Evolutionary conservation across 2,888 invertebrate species (phyloP).

Genomic region (Ennomos quercinarius): DNA sequence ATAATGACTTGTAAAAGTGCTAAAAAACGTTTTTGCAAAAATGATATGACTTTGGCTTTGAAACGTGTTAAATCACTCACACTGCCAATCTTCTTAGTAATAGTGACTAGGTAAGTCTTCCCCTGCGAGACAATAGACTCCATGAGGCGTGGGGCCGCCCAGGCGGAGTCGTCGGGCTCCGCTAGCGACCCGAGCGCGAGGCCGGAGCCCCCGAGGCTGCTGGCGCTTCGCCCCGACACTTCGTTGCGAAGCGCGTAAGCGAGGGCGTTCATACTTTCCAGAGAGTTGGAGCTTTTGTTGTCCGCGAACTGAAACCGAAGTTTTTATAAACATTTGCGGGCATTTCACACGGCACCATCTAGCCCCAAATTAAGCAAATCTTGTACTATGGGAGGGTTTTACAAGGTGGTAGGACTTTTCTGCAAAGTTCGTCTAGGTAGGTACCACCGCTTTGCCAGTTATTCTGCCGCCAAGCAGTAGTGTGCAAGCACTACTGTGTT

Average conservation of each 20-base stretch:
- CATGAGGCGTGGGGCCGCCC: conserved; percentile 70
- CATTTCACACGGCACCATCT: no score
- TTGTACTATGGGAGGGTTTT: no score
- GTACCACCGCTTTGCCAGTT: no score
- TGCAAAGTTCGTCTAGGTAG: no score
- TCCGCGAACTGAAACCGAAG: conserved; percentile 56
- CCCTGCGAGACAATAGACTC: conserved; percentile 77
- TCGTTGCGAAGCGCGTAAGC: conserved; percentile 58
- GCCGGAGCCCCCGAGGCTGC: conserved; percentile 38
- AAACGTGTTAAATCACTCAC: conserved; percentile 51
- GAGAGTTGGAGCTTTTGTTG: conserved; percentile 65
- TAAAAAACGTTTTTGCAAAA: no score
- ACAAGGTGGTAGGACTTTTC: no score
- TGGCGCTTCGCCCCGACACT: conserved; percentile 44
- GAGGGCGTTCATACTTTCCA: conserved; percentile 65
- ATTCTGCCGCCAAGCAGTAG: no score
- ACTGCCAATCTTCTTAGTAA: conserved; percentile 75
- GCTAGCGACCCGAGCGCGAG: conserved; percentile 41
- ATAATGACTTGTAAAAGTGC: no score
- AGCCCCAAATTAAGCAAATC: no score
- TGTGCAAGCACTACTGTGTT: no score
- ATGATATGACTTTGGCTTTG: no score
- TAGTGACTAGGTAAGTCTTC: conserved; percentile 75
- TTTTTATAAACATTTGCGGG: no score
- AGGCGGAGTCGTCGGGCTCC: conserved; percentile 52